These are phyloP conservation scores for Sternotherus odoratus DNA, from an alignment of 2,797 vertebrate species.

Conservation along the genomic window DNA sequence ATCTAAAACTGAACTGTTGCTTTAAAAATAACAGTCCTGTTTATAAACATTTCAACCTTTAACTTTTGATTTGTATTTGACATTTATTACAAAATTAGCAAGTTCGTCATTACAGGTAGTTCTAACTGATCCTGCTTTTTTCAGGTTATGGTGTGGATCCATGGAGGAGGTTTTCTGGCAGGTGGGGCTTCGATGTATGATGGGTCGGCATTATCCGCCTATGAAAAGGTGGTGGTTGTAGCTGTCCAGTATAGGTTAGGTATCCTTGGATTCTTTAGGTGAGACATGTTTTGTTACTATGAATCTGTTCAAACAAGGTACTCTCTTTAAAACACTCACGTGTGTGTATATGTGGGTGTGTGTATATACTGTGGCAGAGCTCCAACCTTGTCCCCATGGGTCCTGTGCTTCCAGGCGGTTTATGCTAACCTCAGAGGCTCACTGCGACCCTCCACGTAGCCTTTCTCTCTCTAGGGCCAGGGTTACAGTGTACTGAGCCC, in stretches of 20 bases:
- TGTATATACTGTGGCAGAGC: no score
- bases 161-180: constrained; percentile 75
- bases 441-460: no score
- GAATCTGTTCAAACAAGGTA: neutral
- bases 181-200: constrained; percentile 80
- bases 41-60: neutral
- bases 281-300: neutral
- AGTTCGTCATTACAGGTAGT: neutral
- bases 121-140: neutral
- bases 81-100: neutral
- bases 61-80: neutral
- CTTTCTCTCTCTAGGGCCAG: no score
- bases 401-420: no score
- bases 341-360: no score
- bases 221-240: constrained; percentile 86
- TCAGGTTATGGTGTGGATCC: constrained; percentile 90
- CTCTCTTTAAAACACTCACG: neutral
- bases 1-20: neutral
- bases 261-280: constrained; percentile 87
- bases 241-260: constrained; percentile 87
- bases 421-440: no score
- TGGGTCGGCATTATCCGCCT: constrained; percentile 82
- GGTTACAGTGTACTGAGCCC: no score
- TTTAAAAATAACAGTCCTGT: neutral
- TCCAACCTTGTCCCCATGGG: no score